Evolutionary conservation across 2,797 vertebrate species (phyloP).

Genomic region (Betta splendens): DNA sequence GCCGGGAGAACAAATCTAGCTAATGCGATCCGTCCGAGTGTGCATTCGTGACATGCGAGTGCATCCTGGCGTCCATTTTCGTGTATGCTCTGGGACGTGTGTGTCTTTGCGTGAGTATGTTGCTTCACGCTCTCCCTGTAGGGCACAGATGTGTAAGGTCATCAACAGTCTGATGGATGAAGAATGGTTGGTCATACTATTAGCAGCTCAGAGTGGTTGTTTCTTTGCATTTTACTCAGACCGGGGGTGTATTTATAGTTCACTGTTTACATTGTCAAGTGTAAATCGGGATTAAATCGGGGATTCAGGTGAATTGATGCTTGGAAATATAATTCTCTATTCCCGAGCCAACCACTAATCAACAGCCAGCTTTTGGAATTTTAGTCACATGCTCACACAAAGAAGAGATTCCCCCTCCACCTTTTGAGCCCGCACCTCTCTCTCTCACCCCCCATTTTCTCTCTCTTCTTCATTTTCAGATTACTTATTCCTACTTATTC

Average conservation of each 20-base stretch:
- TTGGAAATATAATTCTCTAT: conserved; percentile 34
- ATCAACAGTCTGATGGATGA: conserved; percentile 20
- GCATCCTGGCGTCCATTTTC: conserved; percentile 39
- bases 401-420: conserved; percentile 31
- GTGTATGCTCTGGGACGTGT: conserved; percentile 31
- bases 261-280: conserved; percentile 10
- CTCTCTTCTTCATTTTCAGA: conserved; percentile 51
- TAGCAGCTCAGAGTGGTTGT: conserved; percentile 3
- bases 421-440: conserved; percentile 27
- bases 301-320: conserved; percentile 24
- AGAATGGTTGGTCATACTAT: conserved; percentile 16
- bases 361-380: conserved; percentile 37
- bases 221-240: conserved; percentile 27
- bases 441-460: conserved; percentile 32
- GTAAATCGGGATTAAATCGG: conserved; percentile 25
- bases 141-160: conserved; percentile 57
- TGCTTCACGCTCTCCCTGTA: conserved; percentile 14
- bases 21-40: conserved; percentile 49
- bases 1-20: conserved; percentile 64
- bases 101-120: conserved; percentile 8
- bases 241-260: conserved; percentile 23
- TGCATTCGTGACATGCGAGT: conserved; percentile 52
- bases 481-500: conserved; percentile 63
- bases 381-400: conserved; percentile 25
- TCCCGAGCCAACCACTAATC: conserved; percentile 20